Evolutionary conservation across 2,888 invertebrate species (phyloP).

Genomic region (Antheraea yamamai): DNA sequence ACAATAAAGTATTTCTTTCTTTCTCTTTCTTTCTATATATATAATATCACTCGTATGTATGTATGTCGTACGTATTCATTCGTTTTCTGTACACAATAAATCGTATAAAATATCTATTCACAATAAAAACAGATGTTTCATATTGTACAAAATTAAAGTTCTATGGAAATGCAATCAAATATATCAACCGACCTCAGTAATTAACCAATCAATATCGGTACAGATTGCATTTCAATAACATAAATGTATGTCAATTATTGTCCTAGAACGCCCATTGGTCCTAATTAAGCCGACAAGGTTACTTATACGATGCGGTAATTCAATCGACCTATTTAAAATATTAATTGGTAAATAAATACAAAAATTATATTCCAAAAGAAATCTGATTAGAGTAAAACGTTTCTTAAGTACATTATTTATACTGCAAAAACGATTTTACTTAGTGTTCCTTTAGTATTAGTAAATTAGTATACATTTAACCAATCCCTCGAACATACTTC

Average conservation of each 20-base stretch:
- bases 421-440: too few relatives aligned
- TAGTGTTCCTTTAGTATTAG: too few relatives aligned
- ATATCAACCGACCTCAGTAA: constrained; percentile 15
- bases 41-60: too few relatives aligned
- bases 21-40: too few relatives aligned
- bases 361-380: neutral
- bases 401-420: neutral
- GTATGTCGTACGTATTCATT: too few relatives aligned
- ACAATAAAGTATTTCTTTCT: too few relatives aligned
- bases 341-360: neutral
- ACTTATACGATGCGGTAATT: constrained; percentile 33
- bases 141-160: neutral
- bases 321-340: neutral
- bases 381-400: neutral
- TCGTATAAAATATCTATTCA: too few relatives aligned
- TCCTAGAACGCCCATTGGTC: constrained; percentile 24
- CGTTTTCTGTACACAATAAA: too few relatives aligned
- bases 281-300: constrained; percentile 37
- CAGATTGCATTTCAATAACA: constrained; percentile 21
- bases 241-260: constrained; percentile 16
- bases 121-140: neutral
- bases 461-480: too few relatives aligned
- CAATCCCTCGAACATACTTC: too few relatives aligned
- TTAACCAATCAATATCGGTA: constrained; percentile 17
- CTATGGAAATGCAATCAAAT: neutral